phyloP scores from a whole-genome alignment of 2,888 invertebrate genomes.

The Alviniconcha strummeri region DNA sequence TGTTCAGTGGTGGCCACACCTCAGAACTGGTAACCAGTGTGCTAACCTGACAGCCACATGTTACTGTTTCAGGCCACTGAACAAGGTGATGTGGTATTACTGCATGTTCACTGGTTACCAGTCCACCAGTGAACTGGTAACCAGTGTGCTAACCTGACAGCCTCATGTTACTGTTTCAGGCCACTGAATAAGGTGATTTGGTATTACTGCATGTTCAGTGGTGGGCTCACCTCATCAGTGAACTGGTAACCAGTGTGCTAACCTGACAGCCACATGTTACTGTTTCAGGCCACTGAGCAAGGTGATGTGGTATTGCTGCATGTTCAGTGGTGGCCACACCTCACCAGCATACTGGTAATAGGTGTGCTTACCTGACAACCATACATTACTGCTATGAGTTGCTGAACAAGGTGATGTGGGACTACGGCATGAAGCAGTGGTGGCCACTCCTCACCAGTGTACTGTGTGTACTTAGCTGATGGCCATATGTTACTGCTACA shows the following conservation, averaged over 20 bases:
- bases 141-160: conserved; percentile 81
- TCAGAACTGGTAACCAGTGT: conserved; percentile 85
- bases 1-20: conserved; percentile 72
- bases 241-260: too few species aligned
- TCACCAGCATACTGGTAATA: conserved; percentile 84
- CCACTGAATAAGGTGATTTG: conserved; percentile 48
- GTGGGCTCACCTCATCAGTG: too few species aligned
- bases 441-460: conserved; percentile 88
- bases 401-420: conserved; percentile 91
- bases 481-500: conserved; percentile 76
- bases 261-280: too few species aligned
- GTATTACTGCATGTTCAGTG: too few species aligned
- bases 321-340: conserved; percentile 90
- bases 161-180: conserved; percentile 58
- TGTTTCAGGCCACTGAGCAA: conserved; percentile 83
- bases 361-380: too few species aligned
- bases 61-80: too few species aligned
- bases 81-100: conserved; percentile 45
- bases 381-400: conserved; percentile 76
- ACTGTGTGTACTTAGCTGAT: conserved; percentile 79
- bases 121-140: too few species aligned
- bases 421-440: conserved; percentile 94
- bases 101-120: too few species aligned
- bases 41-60: conserved; percentile 79
- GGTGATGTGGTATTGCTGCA: conserved; percentile 93